These are phyloP conservation scores for Drosophila bocqueti DNA, from an alignment of 1,140 invertebrate genomes.

Conservation along the genomic window DNA sequence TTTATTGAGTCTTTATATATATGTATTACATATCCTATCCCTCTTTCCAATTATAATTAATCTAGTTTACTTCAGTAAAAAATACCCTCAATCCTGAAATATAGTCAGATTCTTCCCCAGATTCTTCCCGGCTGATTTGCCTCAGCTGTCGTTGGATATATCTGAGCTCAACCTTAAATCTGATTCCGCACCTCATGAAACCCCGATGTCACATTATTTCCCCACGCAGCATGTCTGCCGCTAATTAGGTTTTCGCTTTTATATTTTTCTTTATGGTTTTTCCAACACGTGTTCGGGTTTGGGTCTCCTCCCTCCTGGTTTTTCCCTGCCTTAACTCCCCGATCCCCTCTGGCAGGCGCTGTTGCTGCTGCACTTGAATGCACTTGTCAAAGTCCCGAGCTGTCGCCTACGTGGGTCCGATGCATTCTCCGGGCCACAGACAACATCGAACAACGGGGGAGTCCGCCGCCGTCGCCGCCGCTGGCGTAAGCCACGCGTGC, in stretches of 20 bases:
- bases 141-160: slow-evolving; percentile 23
- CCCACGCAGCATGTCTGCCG: slow-evolving; percentile 36
- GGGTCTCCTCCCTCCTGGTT: background rate
- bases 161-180: slow-evolving; percentile 2
- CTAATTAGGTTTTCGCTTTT: slow-evolving; percentile 64
- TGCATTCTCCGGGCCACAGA: slow-evolving; percentile 43
- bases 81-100: background rate
- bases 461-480: background rate
- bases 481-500: slow-evolving; percentile 60
- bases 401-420: slow-evolving; percentile 28
- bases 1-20: no score
- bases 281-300: slow-evolving; percentile 45
- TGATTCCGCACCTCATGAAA: slow-evolving; percentile 29
- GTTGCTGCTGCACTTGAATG: slow-evolving; percentile 52
- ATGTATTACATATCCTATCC: no score
- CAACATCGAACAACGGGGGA: slow-evolving; percentile 24
- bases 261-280: slow-evolving; percentile 28
- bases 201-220: slow-evolving; percentile 6
- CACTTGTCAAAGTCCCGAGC: slow-evolving; percentile 66
- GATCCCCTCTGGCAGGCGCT: slow-evolving; percentile 10
- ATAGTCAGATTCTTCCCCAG: background rate
- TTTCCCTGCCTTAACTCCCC: slow-evolving; percentile 14
- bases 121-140: slow-evolving; percentile 18
- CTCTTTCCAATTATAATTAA: background rate
- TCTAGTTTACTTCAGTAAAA: background rate